Base-by-base conservation (phyloP, 2,797 vertebrate genomes). In the Enteromius thamalakanensis region DNA sequence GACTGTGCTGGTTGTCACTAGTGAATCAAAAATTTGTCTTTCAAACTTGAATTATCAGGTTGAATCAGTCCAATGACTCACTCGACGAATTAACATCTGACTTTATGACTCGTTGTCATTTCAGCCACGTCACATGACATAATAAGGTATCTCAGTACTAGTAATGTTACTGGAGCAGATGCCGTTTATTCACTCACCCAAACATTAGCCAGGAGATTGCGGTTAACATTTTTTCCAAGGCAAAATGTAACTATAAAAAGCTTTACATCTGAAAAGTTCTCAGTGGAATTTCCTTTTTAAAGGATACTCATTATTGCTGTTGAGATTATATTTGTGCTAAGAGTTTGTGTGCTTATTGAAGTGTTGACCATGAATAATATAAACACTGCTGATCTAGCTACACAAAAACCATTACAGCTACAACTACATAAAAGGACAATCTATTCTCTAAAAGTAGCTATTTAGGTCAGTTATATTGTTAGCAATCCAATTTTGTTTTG, bases 51-150 rank as follows among this genome's bases (percentile, higher is more conserved):
- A 14, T 40, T 23, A 75, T n/a, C 1, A 1, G 34, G 34, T 76
- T 76, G 74, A 76, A 76, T 76, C 74, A 42, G 53, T 76, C 14
- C 60, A 26, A 42, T 76, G 74, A 60, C 53, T 76, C 34, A 76
- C 53, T 60, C 8, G 7, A n/a, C 53, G 49, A 76, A 76, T 60
- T 60, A 42, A 15, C 34, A 76, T 58, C 7, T 60, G 74, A 60
- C 34, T 58, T 71, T 47, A 29, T 10, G 23, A 55, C 19, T 75
- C 29, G 21, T 26, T 51, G 70, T 32, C 26, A 71, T 71, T 34
- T 74, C 37, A 74, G 42, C 42, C 40, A 42, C 8, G 9, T 55
- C 32, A 55, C 32, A 58, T 40, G 21, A 58, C n/a, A 23, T 9
- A 58, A 58, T 23, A n/a, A 23, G 72, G 21, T 6, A 40, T 55